A percentile compares a stretch with the other conserved stretches of the same genome.
phyloP scores from a whole-genome alignment of 92 coral and sea anemone species.

The Isaurus tuberculatus region DNA sequence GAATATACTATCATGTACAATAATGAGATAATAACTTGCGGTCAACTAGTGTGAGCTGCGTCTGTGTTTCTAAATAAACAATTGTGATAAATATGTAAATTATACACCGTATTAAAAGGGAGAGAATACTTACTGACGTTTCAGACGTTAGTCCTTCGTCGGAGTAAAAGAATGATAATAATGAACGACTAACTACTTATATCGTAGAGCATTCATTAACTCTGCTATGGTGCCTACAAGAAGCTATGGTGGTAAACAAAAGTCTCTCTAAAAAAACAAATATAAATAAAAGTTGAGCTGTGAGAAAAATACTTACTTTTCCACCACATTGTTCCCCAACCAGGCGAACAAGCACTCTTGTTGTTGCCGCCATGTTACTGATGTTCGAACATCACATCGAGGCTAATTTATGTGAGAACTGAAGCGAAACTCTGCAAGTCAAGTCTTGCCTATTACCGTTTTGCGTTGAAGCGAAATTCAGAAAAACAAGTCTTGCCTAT shows the following conservation, averaged over 20 bases:
- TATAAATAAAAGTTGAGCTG: background rate
- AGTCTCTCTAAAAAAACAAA: too few relatives aligned
- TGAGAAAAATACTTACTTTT: constrained; percentile 15
- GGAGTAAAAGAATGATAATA: constrained; percentile 1
- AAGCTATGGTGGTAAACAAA: too few relatives aligned
- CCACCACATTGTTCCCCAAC: constrained; percentile 16
- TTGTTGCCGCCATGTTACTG: background rate
- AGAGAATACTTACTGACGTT: constrained; percentile 5
- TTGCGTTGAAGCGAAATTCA: too few relatives aligned
- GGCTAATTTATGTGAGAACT: constrained; percentile 6
- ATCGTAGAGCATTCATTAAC: too few relatives aligned
- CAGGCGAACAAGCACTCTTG: constrained; percentile 17
- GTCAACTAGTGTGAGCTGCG: too few relatives aligned
- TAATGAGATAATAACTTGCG: too few relatives aligned
- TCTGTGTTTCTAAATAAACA: background rate
- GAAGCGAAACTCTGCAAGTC: background rate
- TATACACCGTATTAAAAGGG: background rate
- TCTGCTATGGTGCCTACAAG: too few relatives aligned
- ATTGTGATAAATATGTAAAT: background rate
- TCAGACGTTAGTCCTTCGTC: constrained; percentile 1
- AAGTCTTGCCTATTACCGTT: too few relatives aligned
- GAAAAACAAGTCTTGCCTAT: constrained; percentile 6
- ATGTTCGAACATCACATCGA: constrained; percentile 9
- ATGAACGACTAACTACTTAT: too few relatives aligned
- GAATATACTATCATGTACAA: too few relatives aligned